A percentile compares a stretch with the other conserved stretches of the same genome.
Evolutionary conservation across 2,888 invertebrate genomes (phyloP).

Genomic region (Sarcophaga subvicina): DNA sequence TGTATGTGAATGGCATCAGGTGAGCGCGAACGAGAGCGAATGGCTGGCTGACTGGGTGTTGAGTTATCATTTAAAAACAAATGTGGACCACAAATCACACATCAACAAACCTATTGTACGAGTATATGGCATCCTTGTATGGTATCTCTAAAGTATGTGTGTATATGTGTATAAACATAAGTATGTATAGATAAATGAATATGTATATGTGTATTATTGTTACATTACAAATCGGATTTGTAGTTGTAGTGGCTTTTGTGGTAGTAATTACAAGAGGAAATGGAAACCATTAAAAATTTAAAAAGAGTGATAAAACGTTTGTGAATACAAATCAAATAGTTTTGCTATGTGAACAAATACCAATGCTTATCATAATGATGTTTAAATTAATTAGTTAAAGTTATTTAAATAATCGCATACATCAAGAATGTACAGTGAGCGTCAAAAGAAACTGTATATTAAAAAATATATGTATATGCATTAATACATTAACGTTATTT

Average conservation of each 20-base stretch:
- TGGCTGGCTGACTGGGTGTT: neutral
- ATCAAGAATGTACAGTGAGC: no score
- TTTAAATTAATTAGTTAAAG: neutral
- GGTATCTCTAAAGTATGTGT: neutral
- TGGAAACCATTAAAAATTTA: constrained; percentile 30
- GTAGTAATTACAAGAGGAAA: constrained; percentile 41
- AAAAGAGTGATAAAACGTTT: neutral
- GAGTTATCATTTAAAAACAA: no score
- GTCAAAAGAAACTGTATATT: no score
- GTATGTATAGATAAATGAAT: neutral
- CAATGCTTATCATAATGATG: neutral
- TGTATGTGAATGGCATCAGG: neutral
- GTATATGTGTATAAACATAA: neutral
- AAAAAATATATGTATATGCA: no score
- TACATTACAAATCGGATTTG: constrained; percentile 24
- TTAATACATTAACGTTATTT: no score
- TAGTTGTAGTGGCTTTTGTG: constrained; percentile 33
- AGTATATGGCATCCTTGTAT: no score
- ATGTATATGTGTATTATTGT: neutral
- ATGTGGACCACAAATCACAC: no score
- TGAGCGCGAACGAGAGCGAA: neutral
- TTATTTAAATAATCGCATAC: neutral
- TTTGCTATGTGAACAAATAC: neutral
- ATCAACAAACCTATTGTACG: no score
- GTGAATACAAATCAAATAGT: neutral